These are phyloP conservation scores for Ichneumon xanthorius DNA, from an alignment of 2,888 invertebrate species.

Conservation along the genomic window DNA sequence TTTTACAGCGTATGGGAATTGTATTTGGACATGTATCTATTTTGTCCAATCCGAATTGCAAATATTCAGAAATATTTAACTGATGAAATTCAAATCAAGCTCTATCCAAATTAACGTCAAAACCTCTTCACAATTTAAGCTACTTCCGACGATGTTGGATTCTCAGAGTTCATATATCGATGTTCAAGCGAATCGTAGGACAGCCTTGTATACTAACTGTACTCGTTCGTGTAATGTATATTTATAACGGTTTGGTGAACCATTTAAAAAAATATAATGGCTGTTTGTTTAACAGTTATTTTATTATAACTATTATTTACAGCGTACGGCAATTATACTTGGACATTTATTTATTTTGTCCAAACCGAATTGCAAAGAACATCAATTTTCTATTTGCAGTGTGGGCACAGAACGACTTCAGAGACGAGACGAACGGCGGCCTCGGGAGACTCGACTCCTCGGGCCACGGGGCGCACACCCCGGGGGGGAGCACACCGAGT, in stretches of 20 bases:
- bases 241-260: no score
- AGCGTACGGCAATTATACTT: neutral
- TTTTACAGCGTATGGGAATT: neutral
- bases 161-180: neutral
- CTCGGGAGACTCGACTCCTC: slow-evolving; percentile 86
- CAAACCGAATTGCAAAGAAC: slow-evolving; percentile 46
- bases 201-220: no score
- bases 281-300: neutral
- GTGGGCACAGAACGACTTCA: slow-evolving; percentile 96
- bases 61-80: slow-evolving; percentile 52
- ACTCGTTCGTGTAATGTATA: no score
- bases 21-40: slow-evolving; percentile 12
- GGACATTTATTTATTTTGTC: slow-evolving; percentile 11
- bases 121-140: slow-evolving; percentile 28
- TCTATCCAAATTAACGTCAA: slow-evolving; percentile 12
- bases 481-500: slow-evolving; percentile 87
- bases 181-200: no score
- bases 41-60: slow-evolving; percentile 28
- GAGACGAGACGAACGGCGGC: slow-evolving; percentile 91
- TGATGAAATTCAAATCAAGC: slow-evolving; percentile 15
- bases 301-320: neutral
- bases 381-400: slow-evolving; percentile 87
- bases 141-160: slow-evolving; percentile 13
- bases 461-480: slow-evolving; percentile 84
- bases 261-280: no score